Conservation (phyloP, 2,888 invertebrate genomes). For the Morinoia aosen region DNA sequence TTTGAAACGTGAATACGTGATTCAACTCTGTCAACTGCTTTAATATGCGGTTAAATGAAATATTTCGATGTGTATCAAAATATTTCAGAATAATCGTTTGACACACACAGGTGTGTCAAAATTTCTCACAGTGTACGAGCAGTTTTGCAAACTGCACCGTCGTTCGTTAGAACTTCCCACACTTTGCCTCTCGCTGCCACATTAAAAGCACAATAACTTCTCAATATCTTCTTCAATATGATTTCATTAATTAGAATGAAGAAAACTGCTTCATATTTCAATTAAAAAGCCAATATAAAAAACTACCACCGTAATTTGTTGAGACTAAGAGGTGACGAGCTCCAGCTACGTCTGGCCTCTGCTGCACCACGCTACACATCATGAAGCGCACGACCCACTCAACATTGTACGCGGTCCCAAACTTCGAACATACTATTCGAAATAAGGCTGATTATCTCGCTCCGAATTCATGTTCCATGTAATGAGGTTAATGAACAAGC, state of each 20-base stretch:
- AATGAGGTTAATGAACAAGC: not conserved
- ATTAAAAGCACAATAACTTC: not conserved
- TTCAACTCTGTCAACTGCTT: no score
- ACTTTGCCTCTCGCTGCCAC: not conserved
- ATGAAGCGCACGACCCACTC: not conserved
- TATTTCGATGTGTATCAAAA: no score
- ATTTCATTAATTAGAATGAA: not conserved
- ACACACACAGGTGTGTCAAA: not conserved
- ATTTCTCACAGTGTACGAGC: not conserved
- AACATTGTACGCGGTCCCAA: not conserved
- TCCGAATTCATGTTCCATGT: not conserved
- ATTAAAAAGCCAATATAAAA: not conserved
- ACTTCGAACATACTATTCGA: not conserved
- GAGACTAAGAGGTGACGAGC: not conserved
- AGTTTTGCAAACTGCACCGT: not conserved
- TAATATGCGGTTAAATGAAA: no score
- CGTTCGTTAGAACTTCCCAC: no score
- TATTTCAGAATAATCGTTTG: no score
- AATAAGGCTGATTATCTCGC: no score
- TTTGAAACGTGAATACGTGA: no score
- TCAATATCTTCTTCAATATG: not conserved
- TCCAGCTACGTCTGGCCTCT: not conserved
- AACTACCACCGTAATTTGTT: no score
- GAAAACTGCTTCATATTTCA: not conserved
- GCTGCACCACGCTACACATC: not conserved